Evolutionary conservation across 2,888 invertebrate genomes (phyloP).

Genomic region (Tetragonisca angustula): DNA sequence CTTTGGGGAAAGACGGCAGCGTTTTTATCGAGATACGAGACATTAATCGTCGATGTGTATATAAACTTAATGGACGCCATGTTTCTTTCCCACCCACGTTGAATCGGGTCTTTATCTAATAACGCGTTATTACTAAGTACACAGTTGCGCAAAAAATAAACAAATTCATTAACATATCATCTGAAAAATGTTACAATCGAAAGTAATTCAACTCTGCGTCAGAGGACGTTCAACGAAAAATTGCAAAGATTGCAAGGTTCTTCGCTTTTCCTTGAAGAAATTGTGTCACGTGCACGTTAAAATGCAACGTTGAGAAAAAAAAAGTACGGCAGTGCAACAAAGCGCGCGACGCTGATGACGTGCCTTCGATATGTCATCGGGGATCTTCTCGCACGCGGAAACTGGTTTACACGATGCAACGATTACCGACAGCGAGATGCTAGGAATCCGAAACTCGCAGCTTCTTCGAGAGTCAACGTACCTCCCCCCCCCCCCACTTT

Average conservation of each 20-base stretch:
- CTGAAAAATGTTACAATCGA: neutral
- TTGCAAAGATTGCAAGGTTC: too few relatives aligned
- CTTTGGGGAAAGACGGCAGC: too few relatives aligned
- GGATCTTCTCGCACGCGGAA: conserved; percentile 42
- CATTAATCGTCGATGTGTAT: neutral
- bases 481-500: conserved; percentile 32
- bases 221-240: too few relatives aligned
- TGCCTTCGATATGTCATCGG: conserved; percentile 38
- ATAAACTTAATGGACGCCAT: neutral
- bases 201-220: neutral
- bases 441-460: conserved; percentile 71
- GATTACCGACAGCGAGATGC: conserved; percentile 44
- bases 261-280: too few relatives aligned
- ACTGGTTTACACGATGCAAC: conserved; percentile 57
- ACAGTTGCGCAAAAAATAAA: neutral
- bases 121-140: neutral
- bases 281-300: too few relatives aligned
- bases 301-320: neutral
- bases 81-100: conserved; percentile 6
- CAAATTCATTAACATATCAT: neutral
- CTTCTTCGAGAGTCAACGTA: conserved; percentile 64
- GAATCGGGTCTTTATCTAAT: neutral
- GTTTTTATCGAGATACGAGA: neutral
- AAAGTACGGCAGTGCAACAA: conserved; percentile 3
- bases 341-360: neutral